Evolutionary conservation across 2,888 invertebrate genomes (phyloP).

Genomic region (Odontocerum albicorne): DNA sequence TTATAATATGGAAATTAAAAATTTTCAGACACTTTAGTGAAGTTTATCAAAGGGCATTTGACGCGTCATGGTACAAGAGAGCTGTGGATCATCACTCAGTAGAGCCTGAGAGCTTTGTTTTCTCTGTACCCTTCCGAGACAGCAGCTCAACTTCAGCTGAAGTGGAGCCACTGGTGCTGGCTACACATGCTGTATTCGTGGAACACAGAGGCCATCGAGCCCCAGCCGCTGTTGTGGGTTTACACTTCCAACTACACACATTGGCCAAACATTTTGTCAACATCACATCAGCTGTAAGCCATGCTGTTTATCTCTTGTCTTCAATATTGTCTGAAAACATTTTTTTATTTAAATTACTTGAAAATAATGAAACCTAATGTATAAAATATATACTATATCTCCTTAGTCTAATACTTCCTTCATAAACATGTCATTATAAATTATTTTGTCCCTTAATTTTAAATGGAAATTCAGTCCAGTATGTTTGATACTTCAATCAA

Average conservation of each 20-base stretch:
- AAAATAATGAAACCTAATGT: too few relatives aligned
- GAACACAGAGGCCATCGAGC: slow-evolving; percentile 82
- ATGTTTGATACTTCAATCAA: too few relatives aligned
- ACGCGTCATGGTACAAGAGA: slow-evolving; percentile 87
- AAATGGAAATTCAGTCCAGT: too few relatives aligned
- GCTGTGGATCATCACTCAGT: slow-evolving; percentile 87
- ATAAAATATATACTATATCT: too few relatives aligned
- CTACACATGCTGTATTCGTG: slow-evolving; percentile 89
- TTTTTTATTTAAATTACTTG: too few relatives aligned
- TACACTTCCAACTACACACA: slow-evolving; percentile 83
- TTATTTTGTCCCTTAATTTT: too few relatives aligned
- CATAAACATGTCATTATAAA: too few relatives aligned
- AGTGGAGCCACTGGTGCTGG: slow-evolving; percentile 72
- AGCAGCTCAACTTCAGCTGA: slow-evolving; percentile 56
- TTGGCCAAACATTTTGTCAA: slow-evolving; percentile 84
- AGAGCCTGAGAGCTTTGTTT: slow-evolving; percentile 89
- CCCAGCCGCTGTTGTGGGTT: slow-evolving; percentile 89
- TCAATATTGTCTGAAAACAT: too few relatives aligned
- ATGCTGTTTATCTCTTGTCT: background rate
- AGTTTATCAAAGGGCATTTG: slow-evolving; percentile 77
- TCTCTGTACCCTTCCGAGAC: slow-evolving; percentile 81
- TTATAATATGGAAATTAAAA: too few relatives aligned
- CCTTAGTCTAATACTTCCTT: too few relatives aligned
- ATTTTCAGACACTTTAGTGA: slow-evolving; percentile 80
- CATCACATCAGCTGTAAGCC: slow-evolving; percentile 79